Evolutionary conservation across 2,888 invertebrate genomes (phyloP).

Genomic region (Hydrotaea cyrtoneurina): DNA sequence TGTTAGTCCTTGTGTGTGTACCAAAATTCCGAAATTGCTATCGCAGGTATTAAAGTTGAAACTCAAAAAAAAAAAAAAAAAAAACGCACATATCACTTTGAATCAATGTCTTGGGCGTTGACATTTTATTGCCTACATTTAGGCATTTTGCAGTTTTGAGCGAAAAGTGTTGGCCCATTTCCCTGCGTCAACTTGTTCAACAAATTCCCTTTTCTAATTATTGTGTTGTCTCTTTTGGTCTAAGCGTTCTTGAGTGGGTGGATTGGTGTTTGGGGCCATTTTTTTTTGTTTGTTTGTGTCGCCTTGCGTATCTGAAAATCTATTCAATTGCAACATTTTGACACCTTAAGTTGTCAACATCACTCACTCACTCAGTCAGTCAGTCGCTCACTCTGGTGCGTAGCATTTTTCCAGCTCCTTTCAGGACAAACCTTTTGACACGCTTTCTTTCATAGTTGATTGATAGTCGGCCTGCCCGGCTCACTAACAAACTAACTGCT

Average conservation of each 20-base stretch:
- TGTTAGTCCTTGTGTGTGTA: too few relatives aligned
- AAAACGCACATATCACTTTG: background rate
- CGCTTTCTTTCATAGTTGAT: conserved; percentile 59
- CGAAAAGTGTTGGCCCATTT: conserved; percentile 6
- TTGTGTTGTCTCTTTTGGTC: conserved; percentile 1
- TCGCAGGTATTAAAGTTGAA: too few relatives aligned
- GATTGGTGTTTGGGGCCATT: background rate
- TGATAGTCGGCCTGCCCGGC: conserved; percentile 48
- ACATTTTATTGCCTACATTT: conserved; percentile 20
- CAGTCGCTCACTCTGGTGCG: background rate
- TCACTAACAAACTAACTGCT: background rate
- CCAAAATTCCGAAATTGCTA: too few relatives aligned
- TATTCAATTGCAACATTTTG: conserved; percentile 63
- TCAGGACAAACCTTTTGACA: conserved; percentile 58
- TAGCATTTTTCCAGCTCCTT: conserved; percentile 14
- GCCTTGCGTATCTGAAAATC: conserved; percentile 36
- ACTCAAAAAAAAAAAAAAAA: too few relatives aligned
- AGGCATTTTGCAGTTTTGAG: background rate
- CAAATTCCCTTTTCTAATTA: conserved; percentile 28
- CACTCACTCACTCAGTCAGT: conserved; percentile 44
- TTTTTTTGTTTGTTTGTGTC: background rate
- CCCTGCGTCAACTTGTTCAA: background rate
- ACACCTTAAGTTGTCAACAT: conserved; percentile 65
- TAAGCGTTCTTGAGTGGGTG: background rate
- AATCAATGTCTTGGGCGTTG: conserved; percentile 8